Conservation (phyloP, 2,797 vertebrate genomes). For the Danio tinwini region DNA sequence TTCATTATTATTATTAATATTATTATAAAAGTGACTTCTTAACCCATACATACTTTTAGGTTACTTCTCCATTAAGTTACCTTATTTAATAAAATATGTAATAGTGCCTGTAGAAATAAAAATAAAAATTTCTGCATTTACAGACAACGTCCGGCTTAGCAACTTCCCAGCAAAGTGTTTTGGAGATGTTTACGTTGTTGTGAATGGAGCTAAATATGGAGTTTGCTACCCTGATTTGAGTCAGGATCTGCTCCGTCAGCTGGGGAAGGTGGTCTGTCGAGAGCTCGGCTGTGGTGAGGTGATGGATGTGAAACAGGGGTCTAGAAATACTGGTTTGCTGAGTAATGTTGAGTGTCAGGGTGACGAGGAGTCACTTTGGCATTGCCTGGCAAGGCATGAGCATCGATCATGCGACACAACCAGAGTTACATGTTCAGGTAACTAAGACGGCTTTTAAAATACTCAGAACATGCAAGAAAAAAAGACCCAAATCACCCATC, state of each 20-base stretch:
- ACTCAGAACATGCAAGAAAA: not conserved
- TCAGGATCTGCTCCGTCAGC: accelerated
- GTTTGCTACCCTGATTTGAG: constrained; percentile 55
- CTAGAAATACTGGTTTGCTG: constrained; percentile 26
- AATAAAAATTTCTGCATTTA: not conserved
- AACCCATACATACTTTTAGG: not conserved
- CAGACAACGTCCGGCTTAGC: not conserved
- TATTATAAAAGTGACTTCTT: too few species aligned
- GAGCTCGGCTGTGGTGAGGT: constrained; percentile 63
- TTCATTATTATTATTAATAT: too few species aligned
- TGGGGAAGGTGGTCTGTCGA: constrained; percentile 58
- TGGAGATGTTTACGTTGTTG: constrained; percentile 54
- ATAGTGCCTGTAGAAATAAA: not conserved
- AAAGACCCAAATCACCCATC: not conserved
- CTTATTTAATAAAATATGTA: not conserved
- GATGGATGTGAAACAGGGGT: not conserved
- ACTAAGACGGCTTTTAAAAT: not conserved
- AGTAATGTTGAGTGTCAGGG: constrained; percentile 58
- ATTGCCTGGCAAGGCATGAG: constrained; percentile 58
- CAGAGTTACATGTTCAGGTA: constrained; percentile 68
- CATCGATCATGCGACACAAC: accelerated
- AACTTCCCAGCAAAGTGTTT: constrained; percentile 29
- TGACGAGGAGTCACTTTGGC: constrained; percentile 67
- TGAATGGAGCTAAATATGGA: accelerated
- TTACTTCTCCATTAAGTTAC: not conserved